A percentile compares a stretch with the other conserved stretches of the same genome.
Evolutionary conservation across 2,888 invertebrate species (phyloP).

Genomic region (Drosophila crucigera): DNA sequence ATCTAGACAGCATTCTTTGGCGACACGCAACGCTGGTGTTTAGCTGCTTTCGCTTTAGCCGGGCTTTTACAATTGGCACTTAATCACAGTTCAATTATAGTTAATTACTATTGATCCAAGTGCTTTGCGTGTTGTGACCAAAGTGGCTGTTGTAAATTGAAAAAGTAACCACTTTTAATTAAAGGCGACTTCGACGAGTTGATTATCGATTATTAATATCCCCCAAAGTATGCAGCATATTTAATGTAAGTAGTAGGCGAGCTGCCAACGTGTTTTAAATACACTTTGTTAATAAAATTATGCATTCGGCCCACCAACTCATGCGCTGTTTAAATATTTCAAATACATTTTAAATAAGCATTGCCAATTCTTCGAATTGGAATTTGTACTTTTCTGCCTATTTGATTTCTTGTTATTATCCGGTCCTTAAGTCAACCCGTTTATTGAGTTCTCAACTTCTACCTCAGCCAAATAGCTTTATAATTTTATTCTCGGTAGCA

Average conservation of each 20-base stretch:
- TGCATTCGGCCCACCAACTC: background rate
- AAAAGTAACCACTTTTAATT: constrained; percentile 13
- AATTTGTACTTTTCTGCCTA: background rate
- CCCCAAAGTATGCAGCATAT: constrained; percentile 40
- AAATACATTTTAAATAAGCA: background rate
- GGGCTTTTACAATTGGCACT: constrained; percentile 4
- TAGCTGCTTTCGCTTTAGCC: background rate
- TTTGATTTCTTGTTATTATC: too few relatives aligned
- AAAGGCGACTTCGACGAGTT: background rate
- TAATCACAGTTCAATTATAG: constrained; percentile 32
- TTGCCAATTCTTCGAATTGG: background rate
- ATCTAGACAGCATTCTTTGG: constrained; percentile 14
- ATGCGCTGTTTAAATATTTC: background rate
- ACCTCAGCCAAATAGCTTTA: background rate
- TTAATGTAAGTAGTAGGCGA: background rate
- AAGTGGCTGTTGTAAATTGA: background rate
- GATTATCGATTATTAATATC: constrained; percentile 11
- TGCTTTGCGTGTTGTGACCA: constrained; percentile 16
- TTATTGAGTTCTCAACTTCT: too few relatives aligned
- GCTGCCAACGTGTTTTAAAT: constrained; percentile 32
- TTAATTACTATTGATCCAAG: constrained; percentile 30
- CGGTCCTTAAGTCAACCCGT: too few relatives aligned
- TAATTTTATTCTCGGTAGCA: too few relatives aligned
- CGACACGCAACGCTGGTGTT: constrained; percentile 34
- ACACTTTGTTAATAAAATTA: background rate